Evolutionary conservation across 2,797 vertebrate species (phyloP).

Genomic region (Anabacerthia variegaticeps): DNA sequence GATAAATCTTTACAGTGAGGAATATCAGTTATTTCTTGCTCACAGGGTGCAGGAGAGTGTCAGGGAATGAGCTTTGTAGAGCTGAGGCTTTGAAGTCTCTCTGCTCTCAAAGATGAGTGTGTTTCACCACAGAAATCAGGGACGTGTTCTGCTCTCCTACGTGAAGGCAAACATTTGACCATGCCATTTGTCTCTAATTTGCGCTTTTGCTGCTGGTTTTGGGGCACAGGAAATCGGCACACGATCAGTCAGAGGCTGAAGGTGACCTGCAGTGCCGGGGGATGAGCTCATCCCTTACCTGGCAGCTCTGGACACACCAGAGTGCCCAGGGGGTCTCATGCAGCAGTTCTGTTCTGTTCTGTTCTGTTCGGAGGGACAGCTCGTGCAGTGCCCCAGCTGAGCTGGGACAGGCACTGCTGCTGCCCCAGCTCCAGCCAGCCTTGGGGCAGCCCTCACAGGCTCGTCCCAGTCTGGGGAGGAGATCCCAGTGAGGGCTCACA

Average conservation of each 20-base stretch:
- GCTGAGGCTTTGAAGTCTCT: neutral
- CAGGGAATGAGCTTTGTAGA: neutral
- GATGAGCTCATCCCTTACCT: neutral
- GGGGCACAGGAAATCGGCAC: neutral
- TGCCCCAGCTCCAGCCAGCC: neutral
- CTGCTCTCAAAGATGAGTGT: neutral
- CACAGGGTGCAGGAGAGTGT: neutral
- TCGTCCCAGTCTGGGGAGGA: neutral
- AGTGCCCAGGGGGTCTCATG: neutral
- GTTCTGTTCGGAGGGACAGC: neutral
- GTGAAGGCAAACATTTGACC: neutral
- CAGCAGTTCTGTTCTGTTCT: neutral
- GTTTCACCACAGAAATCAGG: neutral
- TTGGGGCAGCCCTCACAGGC: neutral
- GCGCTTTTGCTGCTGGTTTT: neutral
- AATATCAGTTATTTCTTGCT: neutral
- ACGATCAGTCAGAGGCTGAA: neutral
- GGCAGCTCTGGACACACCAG: neutral
- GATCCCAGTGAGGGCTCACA: neutral
- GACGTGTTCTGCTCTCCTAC: neutral
- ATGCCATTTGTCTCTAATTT: neutral
- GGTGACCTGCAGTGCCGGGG: neutral
- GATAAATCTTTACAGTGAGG: neutral
- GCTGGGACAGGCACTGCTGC: neutral
- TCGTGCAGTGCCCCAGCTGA: fast-evolving